Percentiles rank a stretch among this genome's conserved stretches.
phyloP scores from a whole-genome alignment of 2,113 vertebrate genomes.

The Progne subis region DNA sequence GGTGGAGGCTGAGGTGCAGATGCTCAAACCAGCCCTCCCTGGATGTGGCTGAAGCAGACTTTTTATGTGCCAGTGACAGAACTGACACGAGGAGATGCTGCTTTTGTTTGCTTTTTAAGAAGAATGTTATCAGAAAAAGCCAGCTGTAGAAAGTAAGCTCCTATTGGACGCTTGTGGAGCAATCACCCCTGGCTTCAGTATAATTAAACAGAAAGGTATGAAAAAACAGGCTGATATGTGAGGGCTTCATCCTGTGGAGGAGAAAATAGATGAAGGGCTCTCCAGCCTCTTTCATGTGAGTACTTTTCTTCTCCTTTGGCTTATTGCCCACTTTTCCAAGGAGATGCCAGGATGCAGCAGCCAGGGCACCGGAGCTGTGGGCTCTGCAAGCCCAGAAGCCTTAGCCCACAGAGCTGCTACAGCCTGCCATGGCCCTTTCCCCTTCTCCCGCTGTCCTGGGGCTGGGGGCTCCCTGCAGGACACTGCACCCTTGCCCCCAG shows the following conservation, averaged over 20 bases:
- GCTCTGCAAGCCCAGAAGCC: background rate
- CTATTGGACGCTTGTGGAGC: background rate
- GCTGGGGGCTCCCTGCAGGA: background rate
- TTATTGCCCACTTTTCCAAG: background rate
- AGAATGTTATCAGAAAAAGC: background rate
- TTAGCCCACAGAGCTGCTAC: background rate
- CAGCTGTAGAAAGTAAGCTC: background rate
- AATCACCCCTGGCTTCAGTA: background rate
- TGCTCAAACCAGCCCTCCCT: background rate
- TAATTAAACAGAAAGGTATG: background rate
- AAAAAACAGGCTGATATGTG: background rate
- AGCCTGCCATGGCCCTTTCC: fast-evolving
- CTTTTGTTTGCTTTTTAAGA: background rate
- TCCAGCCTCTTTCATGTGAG: background rate
- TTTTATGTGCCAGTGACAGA: background rate
- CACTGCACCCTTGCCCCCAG: background rate
- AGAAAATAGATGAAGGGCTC: background rate
- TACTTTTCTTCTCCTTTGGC: background rate
- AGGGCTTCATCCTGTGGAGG: background rate
- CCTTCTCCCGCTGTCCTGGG: fast-evolving
- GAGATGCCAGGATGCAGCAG: background rate
- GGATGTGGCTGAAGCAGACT: background rate
- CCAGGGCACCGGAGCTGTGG: background rate
- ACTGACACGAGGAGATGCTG: background rate
- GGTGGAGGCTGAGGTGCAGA: background rate